Evolutionary conservation across 2,113 vertebrate species (phyloP).

Genomic region (Neodon shergylaensis): DNA sequence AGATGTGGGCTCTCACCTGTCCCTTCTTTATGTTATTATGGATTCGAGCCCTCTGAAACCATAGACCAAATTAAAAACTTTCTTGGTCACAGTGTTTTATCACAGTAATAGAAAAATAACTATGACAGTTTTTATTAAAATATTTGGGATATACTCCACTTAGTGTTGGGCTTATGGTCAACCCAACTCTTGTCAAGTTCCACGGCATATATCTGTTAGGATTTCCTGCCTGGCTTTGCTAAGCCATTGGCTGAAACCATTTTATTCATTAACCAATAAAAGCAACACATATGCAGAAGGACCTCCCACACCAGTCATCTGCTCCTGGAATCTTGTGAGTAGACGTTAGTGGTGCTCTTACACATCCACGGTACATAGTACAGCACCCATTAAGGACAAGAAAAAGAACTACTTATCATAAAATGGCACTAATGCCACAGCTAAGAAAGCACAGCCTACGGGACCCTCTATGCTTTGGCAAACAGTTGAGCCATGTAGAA

Average conservation of each 20-base stretch:
- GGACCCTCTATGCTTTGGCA: no score
- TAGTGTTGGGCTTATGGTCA: not conserved
- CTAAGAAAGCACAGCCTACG: not conserved
- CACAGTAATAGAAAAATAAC: not conserved
- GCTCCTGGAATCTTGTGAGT: not conserved
- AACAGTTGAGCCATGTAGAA: not conserved
- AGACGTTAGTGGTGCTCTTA: not conserved
- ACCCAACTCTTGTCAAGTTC: not conserved
- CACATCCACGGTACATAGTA: not conserved
- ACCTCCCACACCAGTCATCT: no score
- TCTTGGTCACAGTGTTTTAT: not conserved
- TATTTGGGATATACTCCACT: not conserved
- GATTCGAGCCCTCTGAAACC: not conserved
- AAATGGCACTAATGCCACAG: not conserved
- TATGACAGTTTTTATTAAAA: not conserved
- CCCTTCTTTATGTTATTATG: not conserved
- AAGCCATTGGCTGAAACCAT: no score
- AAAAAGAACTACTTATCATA: no score
- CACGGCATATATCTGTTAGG: not conserved
- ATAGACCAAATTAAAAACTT: not conserved
- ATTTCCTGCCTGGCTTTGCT: no score
- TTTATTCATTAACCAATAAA: no score
- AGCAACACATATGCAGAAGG: no score
- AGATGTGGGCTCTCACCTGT: no score
- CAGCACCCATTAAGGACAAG: no score